phyloP scores from a whole-genome alignment of 2,888 invertebrate species.

The Mactromeris polynyma region DNA sequence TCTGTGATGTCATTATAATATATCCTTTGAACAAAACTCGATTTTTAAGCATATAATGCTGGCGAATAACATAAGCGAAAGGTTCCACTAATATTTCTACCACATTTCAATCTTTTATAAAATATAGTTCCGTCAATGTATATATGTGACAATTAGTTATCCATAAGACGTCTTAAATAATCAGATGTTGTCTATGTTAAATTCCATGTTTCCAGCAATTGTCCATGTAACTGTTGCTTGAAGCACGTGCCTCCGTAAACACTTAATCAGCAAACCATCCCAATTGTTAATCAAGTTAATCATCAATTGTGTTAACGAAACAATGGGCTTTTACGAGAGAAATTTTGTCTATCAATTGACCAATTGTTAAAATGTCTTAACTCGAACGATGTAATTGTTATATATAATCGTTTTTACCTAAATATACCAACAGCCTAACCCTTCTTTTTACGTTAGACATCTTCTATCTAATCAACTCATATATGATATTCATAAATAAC shows the following conservation, averaged over 20 bases:
- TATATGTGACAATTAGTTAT: no score
- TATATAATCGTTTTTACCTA: background rate
- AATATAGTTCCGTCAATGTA: no score
- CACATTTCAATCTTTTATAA: no score
- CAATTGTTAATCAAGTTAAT: background rate
- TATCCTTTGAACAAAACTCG: no score
- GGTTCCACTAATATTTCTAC: no score
- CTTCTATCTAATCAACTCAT: background rate
- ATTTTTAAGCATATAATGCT: no score
- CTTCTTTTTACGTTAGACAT: background rate
- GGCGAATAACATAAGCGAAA: no score
- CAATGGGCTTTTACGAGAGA: background rate
- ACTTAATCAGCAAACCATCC: background rate
- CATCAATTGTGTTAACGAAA: slow-evolving; percentile 17
- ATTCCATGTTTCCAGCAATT: background rate
- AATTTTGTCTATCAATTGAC: background rate
- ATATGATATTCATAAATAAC: slow-evolving; percentile 3
- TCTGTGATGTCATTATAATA: no score
- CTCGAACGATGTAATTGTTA: background rate
- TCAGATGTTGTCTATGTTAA: no score
- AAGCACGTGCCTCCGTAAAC: background rate
- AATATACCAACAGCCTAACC: background rate
- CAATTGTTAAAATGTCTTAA: background rate
- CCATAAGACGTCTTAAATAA: no score
- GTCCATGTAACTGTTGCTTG: background rate